Percentiles rank a stretch among this genome's conserved stretches.
These are phyloP conservation scores for Adoxophyes honmai DNA, from an alignment of 1,140 invertebrate species.

Conservation along the genomic window DNA sequence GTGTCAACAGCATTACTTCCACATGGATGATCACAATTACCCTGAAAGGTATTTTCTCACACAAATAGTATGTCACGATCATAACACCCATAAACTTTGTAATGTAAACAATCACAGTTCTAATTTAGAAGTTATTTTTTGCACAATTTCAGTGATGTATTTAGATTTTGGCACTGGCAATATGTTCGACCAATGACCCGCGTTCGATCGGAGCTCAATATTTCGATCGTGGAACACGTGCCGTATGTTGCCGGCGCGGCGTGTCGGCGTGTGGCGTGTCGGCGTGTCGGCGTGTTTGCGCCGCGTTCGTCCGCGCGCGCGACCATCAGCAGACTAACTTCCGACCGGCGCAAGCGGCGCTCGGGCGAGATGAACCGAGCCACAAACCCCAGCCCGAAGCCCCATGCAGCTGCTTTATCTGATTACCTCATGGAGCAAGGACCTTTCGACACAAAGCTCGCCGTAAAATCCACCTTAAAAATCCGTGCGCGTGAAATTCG, in stretches of 20 bases:
- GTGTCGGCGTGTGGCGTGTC: conserved; percentile 21
- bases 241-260: conserved; percentile 20
- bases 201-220: conserved; percentile 3
- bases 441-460: conserved; percentile 67
- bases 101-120: background rate
- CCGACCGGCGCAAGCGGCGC: conserved; percentile 29
- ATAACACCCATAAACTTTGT: background rate
- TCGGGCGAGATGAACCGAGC: conserved; percentile 57
- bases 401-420: conserved; percentile 56
- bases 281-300: conserved; percentile 25
- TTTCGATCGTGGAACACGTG: conserved; percentile 27
- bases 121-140: no score
- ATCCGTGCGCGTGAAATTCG: conserved; percentile 49
- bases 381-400: conserved; percentile 20
- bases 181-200: conserved; percentile 25
- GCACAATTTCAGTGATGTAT: background rate
- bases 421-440: conserved; percentile 73
- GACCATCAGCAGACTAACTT: conserved; percentile 58
- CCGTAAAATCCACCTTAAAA: conserved; percentile 70
- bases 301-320: conserved; percentile 60
- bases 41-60: conserved; percentile 3
- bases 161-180: background rate
- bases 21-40: conserved; percentile 7
- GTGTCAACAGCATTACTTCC: conserved; percentile 11
- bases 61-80: background rate